Evolutionary conservation across 2,888 invertebrate species (phyloP), one percentile per base, ranked within the genome.

Genomic region (Chrysolina haemoptera): DNA sequence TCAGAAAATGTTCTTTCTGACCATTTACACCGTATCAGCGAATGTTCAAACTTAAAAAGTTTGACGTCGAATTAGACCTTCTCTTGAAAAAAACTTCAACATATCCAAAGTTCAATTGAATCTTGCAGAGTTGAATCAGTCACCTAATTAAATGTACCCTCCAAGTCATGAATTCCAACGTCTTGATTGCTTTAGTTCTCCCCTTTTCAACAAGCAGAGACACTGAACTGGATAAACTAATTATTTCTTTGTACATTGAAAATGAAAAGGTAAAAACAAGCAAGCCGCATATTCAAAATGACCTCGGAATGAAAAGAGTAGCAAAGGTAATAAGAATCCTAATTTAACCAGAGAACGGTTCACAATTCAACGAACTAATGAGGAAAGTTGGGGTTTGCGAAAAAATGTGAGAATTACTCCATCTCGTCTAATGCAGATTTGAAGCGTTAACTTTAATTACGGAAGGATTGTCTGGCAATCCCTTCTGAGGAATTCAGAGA

Each of bases 391-490:
- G 76, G 73, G 66, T 50, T 66, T 27, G 35, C 65, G 73, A 68
- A 75, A 79, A 79, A 80, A 78, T 75, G 79, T 78, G 80, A 68
- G 76, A 80, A 81, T 80, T 77, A 75, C 80, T 78, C 73, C 71
- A 76, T 78, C 75, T 76, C 74, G 77, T 75, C 76, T 76, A 77
- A 79, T 81, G 77, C 78, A 79, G 78, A 79, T 79, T 79, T 79
- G 77, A 75, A 74, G 75, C 73, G 78, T 70, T 76, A 78, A 79
- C 75, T 80, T 80, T 79, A 79, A 79, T 81, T 80, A 76, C 73
- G 71, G 62, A 71, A 53, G 64, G 65, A 76, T 71, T 75, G 74
- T 74, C 75, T 73, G 35, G 48, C 43, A 46, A 59, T 71, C 62
- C 66, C 53, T 20, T 20, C 48, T 11, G 53, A 53, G 53, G 53